Percentiles rank a stretch among this genome's conserved stretches.
Conservation (phyloP, 2,113 vertebrate genomes). For the Cinclus cinclus region DNA sequence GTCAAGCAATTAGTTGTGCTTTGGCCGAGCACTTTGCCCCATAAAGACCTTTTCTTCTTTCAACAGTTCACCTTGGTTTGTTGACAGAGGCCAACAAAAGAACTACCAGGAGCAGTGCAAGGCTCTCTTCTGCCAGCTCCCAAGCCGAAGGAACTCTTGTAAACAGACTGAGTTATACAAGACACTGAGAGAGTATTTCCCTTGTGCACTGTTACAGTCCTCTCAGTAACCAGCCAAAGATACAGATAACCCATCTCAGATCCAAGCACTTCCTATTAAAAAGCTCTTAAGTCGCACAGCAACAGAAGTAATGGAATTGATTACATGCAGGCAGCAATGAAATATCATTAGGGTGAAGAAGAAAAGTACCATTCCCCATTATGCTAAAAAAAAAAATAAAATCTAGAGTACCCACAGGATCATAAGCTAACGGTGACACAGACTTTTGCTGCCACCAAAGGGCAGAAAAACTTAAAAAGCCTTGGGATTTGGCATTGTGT, state of each 20-base stretch:
- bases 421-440: background rate
- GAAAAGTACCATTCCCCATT: background rate
- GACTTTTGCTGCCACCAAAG: background rate
- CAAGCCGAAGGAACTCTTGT: background rate
- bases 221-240: background rate
- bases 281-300: conserved; percentile 1
- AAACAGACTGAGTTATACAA: background rate
- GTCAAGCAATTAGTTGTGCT: background rate
- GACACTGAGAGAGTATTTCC: background rate
- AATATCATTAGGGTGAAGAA: background rate
- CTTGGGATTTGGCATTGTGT: background rate
- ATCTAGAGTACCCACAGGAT: background rate
- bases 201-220: background rate
- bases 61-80: background rate
- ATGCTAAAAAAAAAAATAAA: background rate
- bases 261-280: conserved; percentile 1
- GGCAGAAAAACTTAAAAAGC: background rate
- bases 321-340: background rate
- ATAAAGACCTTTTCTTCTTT: background rate
- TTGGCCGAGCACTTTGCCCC: background rate
- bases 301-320: conserved; percentile 10
- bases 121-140: background rate
- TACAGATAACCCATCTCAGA: background rate
- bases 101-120: background rate
- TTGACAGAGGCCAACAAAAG: background rate